Base-by-base conservation (phyloP, 2,888 invertebrate species). In the Stomorhina lunata region DNA sequence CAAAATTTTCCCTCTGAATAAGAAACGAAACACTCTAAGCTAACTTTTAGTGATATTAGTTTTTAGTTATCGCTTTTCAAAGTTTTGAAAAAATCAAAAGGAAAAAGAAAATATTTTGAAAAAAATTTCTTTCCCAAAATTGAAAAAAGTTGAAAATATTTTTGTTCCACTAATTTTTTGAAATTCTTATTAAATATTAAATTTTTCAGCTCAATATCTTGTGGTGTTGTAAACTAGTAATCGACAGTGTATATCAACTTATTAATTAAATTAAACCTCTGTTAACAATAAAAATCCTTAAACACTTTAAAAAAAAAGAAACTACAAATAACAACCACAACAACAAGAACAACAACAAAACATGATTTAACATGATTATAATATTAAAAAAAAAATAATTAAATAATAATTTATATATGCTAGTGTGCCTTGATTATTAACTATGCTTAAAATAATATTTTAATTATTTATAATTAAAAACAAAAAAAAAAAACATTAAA, bases 391-490 rank as follows among this genome's bases (percentile, higher is more conserved):
- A 40, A 59, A 50, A 59, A 40, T 32, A 53, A 61, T 76, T 75
- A 66, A 65, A 78, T 45, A 59, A 86, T 82, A 68, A 75, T 79
- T 82, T 82, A 88, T n/a, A n/a, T 86, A 86, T 87, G 89, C 87
- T 89, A 88, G 89, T 89, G 89, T 89, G 89, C 89, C 89, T 89
- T 89, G 88, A 88, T 84, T 84, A 81, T 80, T 79, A 82, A 88
- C 88, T 86, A 88, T 85, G 87, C 86, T 57, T 61, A 72, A 78
- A 65, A 81, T 48, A 81, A 78, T 10, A 59, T 59, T 72, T 79
- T 72, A 79, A 80, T 76, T 27, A 80, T 73, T 61, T 86, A 83
- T 66, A 22, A 59, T 25, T 15, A 69, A 61, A 53, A 22, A 22
- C 55, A 65, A 34, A 50, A 20, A 55, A 27, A 22, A 43, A 34